Evolutionary conservation across 2,888 invertebrate species (phyloP).

Genomic region (Lissonota sp.): DNA sequence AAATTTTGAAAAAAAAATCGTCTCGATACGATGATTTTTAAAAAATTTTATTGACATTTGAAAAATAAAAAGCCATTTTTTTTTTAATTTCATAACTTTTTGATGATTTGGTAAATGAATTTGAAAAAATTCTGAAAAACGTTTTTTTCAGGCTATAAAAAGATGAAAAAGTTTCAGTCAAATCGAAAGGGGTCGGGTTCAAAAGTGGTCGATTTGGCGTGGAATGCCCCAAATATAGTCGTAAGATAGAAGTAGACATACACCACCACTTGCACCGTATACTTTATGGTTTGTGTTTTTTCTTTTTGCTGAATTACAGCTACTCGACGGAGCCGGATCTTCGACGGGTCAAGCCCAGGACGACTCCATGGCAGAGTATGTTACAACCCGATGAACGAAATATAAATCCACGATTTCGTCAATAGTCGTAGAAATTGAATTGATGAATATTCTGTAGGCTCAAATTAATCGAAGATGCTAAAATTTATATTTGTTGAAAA

Average conservation of each 20-base stretch:
- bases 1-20: no score
- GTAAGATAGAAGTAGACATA: slow-evolving; percentile 64
- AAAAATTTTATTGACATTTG: no score
- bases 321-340: slow-evolving; percentile 88
- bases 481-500: background rate
- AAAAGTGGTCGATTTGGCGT: no score
- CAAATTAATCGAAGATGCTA: background rate
- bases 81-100: no score
- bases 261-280: slow-evolving; percentile 79
- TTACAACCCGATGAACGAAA: slow-evolving; percentile 68
- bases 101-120: no score
- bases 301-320: slow-evolving; percentile 86
- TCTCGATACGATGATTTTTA: no score
- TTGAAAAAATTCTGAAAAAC: no score
- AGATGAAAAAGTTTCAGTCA: no score
- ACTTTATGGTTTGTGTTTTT: slow-evolving; percentile 86
- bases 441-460: background rate
- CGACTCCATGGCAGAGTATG: slow-evolving; percentile 79
- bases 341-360: slow-evolving; percentile 84
- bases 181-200: no score
- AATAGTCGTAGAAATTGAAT: slow-evolving; percentile 25
- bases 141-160: no score
- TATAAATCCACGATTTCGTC: slow-evolving; percentile 15
- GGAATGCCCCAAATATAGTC: background rate
- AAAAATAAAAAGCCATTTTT: no score